phyloP scores from a whole-genome alignment of 2,888 invertebrate genomes.

The Pollenia amentaria region DNA sequence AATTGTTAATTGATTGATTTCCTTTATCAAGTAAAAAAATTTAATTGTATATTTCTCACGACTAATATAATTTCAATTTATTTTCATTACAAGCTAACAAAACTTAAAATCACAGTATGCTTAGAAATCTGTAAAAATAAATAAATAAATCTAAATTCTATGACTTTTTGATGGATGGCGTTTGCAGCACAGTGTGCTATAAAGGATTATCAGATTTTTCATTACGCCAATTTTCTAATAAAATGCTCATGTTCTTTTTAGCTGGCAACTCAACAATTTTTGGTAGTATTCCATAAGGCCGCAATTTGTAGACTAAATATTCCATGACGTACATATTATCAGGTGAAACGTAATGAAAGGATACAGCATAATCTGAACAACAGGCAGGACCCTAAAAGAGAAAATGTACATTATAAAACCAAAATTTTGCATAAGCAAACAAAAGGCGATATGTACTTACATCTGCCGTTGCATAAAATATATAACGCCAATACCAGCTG shows the following conservation, averaged over 20 bases:
- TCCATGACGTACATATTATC: constrained; percentile 97
- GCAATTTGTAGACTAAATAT: constrained; percentile 96
- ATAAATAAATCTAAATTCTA: constrained; percentile 5
- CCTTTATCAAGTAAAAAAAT: too few relatives aligned
- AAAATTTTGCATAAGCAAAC: background rate
- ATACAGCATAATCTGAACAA: constrained; percentile 96
- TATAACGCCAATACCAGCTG: constrained; percentile 98
- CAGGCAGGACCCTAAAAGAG: constrained; percentile 91
- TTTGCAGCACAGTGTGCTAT: background rate
- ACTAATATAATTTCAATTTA: background rate
- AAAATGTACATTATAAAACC: background rate
- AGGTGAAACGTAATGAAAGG: constrained; percentile 97
- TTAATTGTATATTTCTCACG: too few relatives aligned
- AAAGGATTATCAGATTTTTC: constrained; percentile 75
- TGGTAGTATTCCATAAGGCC: constrained; percentile 87
- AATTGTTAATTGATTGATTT: too few relatives aligned
- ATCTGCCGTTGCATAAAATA: constrained; percentile 95
- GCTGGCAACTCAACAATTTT: constrained; percentile 65
- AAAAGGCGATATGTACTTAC: constrained; percentile 67
- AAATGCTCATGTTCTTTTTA: constrained; percentile 74
- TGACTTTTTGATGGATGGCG: background rate
- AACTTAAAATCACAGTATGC: constrained; percentile 59
- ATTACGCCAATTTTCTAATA: constrained; percentile 75
- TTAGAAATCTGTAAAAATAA: constrained; percentile 20
- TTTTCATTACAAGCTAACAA: background rate